Base-by-base conservation (phyloP, 2,888 invertebrate species). In the Ormyrus nitidulus region DNA sequence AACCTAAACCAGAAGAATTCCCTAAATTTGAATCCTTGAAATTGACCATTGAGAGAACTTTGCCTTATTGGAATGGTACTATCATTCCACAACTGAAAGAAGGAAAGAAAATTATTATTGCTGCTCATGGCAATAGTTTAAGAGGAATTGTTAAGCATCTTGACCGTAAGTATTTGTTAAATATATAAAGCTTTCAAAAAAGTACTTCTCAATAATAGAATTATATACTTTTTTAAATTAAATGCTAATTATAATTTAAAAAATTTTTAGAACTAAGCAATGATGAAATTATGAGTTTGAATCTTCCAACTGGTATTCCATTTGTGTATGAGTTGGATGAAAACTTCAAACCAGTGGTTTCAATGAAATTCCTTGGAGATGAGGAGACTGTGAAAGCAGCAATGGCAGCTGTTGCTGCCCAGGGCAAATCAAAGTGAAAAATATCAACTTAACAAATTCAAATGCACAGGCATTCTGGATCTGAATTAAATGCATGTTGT, bases 121-220 rank as follows among this genome's bases (percentile, higher is more conserved):
- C 95, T 51, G 96, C 96, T 46, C 97, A 97, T 87, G 97, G 97
- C 66, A 97, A 97, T 90, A 96, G 96, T 87, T 93, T 96, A 58
- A 92, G 97, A 86, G 96, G 96, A 80, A 95, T 97, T 84, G 95
- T 97, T 0, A 97, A 97, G 90, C 95, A 96, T 91, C 93, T 97
- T 87, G 96, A 97, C 90, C 92, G 95, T 95, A 91, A 92, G 93
- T 80, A 71, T 71, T 61, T 7, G 6, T n/a, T 58, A 49, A 9
- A 48, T 64, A 56, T 9, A 34, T 4, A 34, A 34, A 34, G 34
- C 34, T 34, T 34, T 34, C 34, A 34, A 34, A 34, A 34, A 34
- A 2, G 4, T 34, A 34, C 34, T 34, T 34, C 34, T 34, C 34
- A 34, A 34, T 34, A 34, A 34, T 34, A 34, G 34, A 34, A 34